phyloP scores from a whole-genome alignment of 1,140 invertebrate species.

The Zophobas morio region DNA sequence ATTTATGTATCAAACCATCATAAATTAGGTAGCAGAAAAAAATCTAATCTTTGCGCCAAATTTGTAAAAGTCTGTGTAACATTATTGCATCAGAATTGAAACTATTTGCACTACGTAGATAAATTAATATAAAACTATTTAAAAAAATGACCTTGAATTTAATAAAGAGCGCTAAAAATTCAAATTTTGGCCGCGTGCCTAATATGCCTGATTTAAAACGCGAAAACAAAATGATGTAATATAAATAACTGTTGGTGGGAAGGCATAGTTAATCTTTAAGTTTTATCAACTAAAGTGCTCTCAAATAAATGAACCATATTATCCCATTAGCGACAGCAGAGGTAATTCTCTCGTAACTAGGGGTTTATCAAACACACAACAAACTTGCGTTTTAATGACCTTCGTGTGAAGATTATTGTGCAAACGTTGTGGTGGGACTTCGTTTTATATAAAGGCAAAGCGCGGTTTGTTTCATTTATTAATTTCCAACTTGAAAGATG shows the following conservation, averaged over 20 bases:
- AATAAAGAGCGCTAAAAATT: background rate
- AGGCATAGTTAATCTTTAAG: background rate
- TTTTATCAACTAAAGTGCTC: conserved; percentile 2
- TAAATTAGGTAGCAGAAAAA: too few species aligned
- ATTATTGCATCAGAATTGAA: too few species aligned
- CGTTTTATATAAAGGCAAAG: conserved; percentile 32
- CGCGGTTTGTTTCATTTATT: conserved; percentile 22
- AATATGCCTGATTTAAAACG: too few species aligned
- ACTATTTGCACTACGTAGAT: too few species aligned
- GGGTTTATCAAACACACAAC: conserved; percentile 21
- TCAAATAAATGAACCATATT: background rate
- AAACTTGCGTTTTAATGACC: conserved; percentile 13
- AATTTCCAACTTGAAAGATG: conserved; percentile 50
- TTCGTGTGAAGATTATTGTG: conserved; percentile 23
- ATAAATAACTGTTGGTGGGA: too few species aligned
- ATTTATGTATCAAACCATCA: too few species aligned
- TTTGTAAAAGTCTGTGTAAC: too few species aligned
- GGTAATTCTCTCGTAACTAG: conserved; percentile 29
- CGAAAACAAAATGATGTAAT: too few species aligned
- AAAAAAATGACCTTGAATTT: too few species aligned
- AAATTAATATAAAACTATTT: too few species aligned
- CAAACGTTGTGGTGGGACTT: conserved; percentile 41
- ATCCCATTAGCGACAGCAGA: background rate
- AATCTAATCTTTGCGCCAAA: too few species aligned
- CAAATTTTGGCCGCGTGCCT: background rate